Conservation (phyloP, 2,113 vertebrate genomes). For the Silurus glanis region DNA sequence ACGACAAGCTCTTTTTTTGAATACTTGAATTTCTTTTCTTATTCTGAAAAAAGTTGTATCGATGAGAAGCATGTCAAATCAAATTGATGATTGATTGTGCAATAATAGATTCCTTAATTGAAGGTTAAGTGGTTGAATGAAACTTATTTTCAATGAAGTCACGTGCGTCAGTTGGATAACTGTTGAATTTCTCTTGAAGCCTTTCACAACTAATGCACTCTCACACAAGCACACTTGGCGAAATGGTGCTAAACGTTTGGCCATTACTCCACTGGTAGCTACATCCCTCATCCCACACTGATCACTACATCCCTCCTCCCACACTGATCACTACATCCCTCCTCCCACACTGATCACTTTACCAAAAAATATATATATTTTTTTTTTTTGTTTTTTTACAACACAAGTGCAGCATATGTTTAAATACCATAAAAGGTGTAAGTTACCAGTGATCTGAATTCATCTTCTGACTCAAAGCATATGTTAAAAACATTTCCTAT, state of each 20-base stretch:
- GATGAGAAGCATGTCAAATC: neutral
- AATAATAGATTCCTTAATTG: neutral
- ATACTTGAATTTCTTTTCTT: neutral
- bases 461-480: too few relatives aligned
- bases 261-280: conserved; percentile 15
- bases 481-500: too few relatives aligned
- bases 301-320: too few relatives aligned
- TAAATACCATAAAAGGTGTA: too few relatives aligned
- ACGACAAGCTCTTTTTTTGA: neutral
- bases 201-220: conserved; percentile 29
- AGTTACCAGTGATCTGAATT: too few relatives aligned
- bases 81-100: neutral
- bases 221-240: conserved; percentile 42
- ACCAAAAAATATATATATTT: too few relatives aligned
- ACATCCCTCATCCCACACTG: neutral
- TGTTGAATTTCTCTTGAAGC: neutral
- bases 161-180: conserved; percentile 11
- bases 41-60: neutral
- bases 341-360: neutral
- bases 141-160: neutral
- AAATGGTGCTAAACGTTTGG: conserved; percentile 32
- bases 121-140: neutral
- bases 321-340: neutral
- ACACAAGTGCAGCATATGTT: too few relatives aligned
- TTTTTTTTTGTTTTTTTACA: too few relatives aligned